A percentile compares a stretch with the other conserved stretches of the same genome.
Conservation (phyloP, 2,797 vertebrate genomes). For the Takifugu rubripes region DNA sequence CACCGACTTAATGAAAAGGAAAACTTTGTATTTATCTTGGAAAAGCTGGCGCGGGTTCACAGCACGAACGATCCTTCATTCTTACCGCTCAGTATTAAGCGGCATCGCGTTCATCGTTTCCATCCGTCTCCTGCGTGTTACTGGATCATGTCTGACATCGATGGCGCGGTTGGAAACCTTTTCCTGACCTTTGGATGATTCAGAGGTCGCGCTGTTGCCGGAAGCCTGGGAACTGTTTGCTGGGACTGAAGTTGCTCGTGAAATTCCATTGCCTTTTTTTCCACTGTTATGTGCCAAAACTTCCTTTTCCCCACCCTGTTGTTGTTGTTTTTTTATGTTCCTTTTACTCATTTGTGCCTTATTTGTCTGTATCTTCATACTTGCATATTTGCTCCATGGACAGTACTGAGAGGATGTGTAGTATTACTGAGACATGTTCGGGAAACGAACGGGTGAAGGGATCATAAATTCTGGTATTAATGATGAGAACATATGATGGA, state of each 20-base stretch:
- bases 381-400: constrained; percentile 47
- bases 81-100: constrained; percentile 54
- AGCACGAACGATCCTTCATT: constrained; percentile 60
- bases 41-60: constrained; percentile 40
- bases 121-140: constrained; percentile 17
- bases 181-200: constrained; percentile 12
- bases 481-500: constrained; percentile 11
- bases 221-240: constrained; percentile 14
- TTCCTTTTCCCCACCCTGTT: constrained; percentile 21
- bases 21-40: constrained; percentile 62
- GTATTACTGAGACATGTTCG: constrained; percentile 58
- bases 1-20: constrained; percentile 37
- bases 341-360: constrained; percentile 73
- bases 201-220: constrained; percentile 15
- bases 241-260: constrained; percentile 17
- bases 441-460: constrained; percentile 40
- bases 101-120: constrained; percentile 6
- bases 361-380: constrained; percentile 66
- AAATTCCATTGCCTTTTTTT: constrained; percentile 36
- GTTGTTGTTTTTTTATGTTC: constrained; percentile 5
- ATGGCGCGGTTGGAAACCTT: neutral
- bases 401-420: constrained; percentile 48
- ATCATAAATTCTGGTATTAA: constrained; percentile 40
- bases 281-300: constrained; percentile 69
- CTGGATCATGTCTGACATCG: constrained; percentile 22